A percentile compares a stretch with the other conserved stretches of the same genome.
These are phyloP conservation scores for Acronicta alni DNA, from an alignment of 2,888 invertebrate genomes.

Conservation along the genomic window DNA sequence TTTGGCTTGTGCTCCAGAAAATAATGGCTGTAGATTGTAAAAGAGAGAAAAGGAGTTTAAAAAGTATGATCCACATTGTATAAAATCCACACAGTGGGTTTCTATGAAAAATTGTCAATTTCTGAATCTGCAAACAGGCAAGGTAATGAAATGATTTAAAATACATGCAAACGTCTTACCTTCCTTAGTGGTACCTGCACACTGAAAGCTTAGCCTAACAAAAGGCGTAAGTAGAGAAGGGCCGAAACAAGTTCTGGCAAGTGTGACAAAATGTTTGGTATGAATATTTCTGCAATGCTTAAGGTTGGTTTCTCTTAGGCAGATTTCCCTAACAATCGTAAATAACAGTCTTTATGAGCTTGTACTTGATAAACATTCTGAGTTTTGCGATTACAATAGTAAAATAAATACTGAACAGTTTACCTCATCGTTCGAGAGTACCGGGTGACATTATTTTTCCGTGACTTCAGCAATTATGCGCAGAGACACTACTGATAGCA, in stretches of 20 bases:
- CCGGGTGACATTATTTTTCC: slow-evolving; percentile 54
- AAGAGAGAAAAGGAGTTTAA: too few species aligned
- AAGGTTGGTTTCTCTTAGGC: slow-evolving; percentile 33
- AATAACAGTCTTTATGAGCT: slow-evolving; percentile 48
- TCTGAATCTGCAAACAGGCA: too few species aligned
- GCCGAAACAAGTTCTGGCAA: slow-evolving; percentile 9
- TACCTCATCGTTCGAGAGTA: slow-evolving; percentile 44
- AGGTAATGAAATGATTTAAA: too few species aligned
- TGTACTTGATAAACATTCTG: slow-evolving; percentile 49
- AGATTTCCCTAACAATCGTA: slow-evolving; percentile 42
- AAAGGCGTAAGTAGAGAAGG: background rate
- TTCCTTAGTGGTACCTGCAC: background rate
- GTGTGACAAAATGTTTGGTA: slow-evolving; percentile 17
- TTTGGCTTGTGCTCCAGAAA: background rate
- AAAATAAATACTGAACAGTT: slow-evolving; percentile 51
- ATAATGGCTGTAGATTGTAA: background rate
- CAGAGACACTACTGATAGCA: slow-evolving; percentile 34
- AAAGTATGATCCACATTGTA: too few species aligned
- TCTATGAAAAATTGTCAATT: too few species aligned
- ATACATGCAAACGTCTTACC: background rate
- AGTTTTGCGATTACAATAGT: slow-evolving; percentile 52
- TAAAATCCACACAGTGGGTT: too few species aligned
- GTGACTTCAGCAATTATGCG: slow-evolving; percentile 50
- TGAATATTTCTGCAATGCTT: slow-evolving; percentile 22
- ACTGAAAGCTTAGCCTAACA: background rate